These are phyloP conservation scores for Heliocidaris tuberculata DNA, from an alignment of 35 echinoderm and acorn worm species.

Conservation along the genomic window DNA sequence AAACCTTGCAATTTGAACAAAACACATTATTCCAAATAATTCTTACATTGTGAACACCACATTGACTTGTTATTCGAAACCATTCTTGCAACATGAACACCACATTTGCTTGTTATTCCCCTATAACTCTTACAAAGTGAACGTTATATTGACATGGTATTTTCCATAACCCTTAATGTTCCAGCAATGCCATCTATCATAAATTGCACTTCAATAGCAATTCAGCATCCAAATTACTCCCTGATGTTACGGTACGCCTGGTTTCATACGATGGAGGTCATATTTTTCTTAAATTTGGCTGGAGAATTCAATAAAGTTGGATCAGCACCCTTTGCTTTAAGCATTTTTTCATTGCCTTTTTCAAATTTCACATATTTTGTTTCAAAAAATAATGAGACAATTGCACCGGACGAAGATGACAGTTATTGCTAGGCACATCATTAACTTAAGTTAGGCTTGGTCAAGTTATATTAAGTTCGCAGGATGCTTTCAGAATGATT, in stretches of 20 bases:
- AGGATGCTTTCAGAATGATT: not conserved
- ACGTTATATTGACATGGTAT: not conserved
- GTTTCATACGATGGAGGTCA: not conserved
- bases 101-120: not conserved
- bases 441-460: not conserved
- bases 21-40: no score
- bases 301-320: not conserved
- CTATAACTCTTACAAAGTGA: not conserved
- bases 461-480: not conserved
- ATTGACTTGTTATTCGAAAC: no score
- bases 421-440: not conserved
- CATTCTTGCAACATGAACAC: no score
- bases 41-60: no score
- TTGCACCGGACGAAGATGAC: not conserved
- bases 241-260: not conserved
- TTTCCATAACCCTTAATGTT: not conserved
- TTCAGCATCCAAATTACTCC: not conserved
- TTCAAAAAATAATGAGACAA: not conserved
- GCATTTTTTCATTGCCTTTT: not conserved
- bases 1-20: no score
- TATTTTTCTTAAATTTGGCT: not conserved
- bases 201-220: conserved; percentile 3
- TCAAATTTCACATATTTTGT: not conserved
- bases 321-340: not conserved
- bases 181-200: not conserved